Evolutionary conservation across 37 sponge, comb jelly and placozoan genomes (phyloP).

Genomic region (Agelas oroides): DNA sequence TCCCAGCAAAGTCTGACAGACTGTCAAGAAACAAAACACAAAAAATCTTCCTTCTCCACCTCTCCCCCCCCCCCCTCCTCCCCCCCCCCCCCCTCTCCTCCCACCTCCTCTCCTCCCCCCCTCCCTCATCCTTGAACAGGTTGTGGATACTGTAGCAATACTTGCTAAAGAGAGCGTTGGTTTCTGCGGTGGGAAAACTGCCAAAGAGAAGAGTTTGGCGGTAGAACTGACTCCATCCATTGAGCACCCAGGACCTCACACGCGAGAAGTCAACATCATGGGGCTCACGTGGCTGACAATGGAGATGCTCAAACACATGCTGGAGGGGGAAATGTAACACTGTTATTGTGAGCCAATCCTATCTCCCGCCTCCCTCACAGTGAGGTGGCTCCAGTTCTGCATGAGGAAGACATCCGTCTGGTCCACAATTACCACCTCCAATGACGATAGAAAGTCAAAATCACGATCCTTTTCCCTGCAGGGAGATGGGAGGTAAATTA

Average conservation of each 20-base stretch:
- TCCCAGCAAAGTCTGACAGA: slow-evolving; percentile 67
- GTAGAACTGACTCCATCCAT: slow-evolving; percentile 81
- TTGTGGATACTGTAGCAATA: slow-evolving; percentile 70
- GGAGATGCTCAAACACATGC: slow-evolving; percentile 70
- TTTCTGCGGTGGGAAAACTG: slow-evolving; percentile 80
- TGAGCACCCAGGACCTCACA: slow-evolving; percentile 84
- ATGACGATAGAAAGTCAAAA: slow-evolving; percentile 95
- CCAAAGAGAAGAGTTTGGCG: slow-evolving; percentile 87
- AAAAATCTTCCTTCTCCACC: too few species aligned
- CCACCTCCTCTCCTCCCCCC: neutral
- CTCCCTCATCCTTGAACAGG: too few species aligned
- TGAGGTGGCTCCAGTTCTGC: slow-evolving; percentile 99
- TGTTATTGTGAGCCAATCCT: neutral
- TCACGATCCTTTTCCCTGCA: slow-evolving; percentile 87
- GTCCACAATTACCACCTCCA: slow-evolving; percentile 90
- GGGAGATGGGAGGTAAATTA: neutral
- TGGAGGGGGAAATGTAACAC: slow-evolving; percentile 3
- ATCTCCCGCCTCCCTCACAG: slow-evolving; percentile 19
- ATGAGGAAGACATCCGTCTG: slow-evolving; percentile 96
- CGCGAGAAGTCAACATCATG: slow-evolving; percentile 91
- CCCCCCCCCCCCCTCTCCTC: neutral
- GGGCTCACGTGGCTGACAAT: slow-evolving; percentile 76
- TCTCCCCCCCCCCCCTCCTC: too few species aligned
- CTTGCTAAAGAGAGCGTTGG: slow-evolving; percentile 75
- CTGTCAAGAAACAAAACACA: neutral